Conservation (phyloP, 2,888 invertebrate species). For the Plagodis pulveraria region DNA sequence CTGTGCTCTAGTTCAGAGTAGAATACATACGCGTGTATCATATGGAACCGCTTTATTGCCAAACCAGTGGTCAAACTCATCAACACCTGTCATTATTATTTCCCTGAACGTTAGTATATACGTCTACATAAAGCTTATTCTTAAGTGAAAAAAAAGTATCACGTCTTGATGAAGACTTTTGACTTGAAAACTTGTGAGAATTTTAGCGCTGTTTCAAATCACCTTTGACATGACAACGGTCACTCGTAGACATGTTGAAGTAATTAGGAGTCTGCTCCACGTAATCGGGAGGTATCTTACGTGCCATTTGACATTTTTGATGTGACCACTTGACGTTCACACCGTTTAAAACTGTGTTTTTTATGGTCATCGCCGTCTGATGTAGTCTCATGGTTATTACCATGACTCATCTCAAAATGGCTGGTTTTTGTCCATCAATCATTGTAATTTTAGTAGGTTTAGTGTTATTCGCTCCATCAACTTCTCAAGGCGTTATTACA, state of each 20-base stretch:
- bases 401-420: constrained; percentile 57
- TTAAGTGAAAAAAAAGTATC: constrained; percentile 10
- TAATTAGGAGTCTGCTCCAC: constrained; percentile 66
- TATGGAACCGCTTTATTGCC: not conserved
- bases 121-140: too few relatives aligned
- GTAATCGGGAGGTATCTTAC: constrained; percentile 45
- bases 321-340: constrained; percentile 56
- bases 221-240: constrained; percentile 67
- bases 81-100: constrained; percentile 3
- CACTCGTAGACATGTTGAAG: constrained; percentile 48
- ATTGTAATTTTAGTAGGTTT: constrained; percentile 33
- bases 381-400: constrained; percentile 44
- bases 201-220: constrained; percentile 39
- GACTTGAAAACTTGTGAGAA: constrained; percentile 57
- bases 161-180: constrained; percentile 34
- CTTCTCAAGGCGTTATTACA: constrained; percentile 9
- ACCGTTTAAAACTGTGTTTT: constrained; percentile 66
- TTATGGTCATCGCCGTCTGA: constrained; percentile 31
- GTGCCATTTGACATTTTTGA: constrained; percentile 42
- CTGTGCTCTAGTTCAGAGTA: not conserved
- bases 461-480: constrained; percentile 32
- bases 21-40: not conserved
- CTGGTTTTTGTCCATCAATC: constrained; percentile 38
- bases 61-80: not conserved
- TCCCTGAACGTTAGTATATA: not conserved